A percentile compares a stretch with the other conserved stretches of the same genome.
Conservation (phyloP, 2,888 invertebrate species). For the Chymomyza amoena region DNA sequence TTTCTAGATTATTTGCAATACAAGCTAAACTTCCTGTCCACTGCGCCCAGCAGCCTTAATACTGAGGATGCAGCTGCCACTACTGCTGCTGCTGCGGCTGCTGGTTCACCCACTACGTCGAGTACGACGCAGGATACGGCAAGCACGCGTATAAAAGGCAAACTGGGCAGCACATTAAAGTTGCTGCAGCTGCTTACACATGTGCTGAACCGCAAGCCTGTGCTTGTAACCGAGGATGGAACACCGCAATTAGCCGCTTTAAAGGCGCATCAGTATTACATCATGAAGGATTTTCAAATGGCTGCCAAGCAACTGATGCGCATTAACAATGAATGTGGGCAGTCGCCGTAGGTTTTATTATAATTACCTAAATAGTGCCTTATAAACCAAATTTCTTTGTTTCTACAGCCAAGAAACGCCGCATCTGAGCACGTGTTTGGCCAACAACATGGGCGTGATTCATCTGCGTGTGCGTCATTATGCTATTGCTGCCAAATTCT, state of each 20-base stretch:
- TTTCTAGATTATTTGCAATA: conserved; percentile 75
- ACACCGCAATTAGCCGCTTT: conserved; percentile 75
- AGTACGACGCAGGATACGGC: conserved; percentile 28
- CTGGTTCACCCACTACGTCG: conserved; percentile 32
- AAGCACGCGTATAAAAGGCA: conserved; percentile 50
- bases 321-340: conserved; percentile 63
- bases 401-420: conserved; percentile 63
- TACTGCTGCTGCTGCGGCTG: background rate
- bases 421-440: conserved; percentile 76
- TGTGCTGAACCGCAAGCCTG: conserved; percentile 73
- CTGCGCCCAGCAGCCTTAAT: conserved; percentile 52
- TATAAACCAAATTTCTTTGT: background rate
- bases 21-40: conserved; percentile 62
- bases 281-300: conserved; percentile 79
- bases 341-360: conserved; percentile 58
- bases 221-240: conserved; percentile 75
- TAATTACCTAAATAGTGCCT: too few relatives aligned
- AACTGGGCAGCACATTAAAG: conserved; percentile 66
- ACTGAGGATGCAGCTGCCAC: conserved; percentile 15
- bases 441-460: conserved; percentile 79
- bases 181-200: conserved; percentile 72
- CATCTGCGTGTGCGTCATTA: conserved; percentile 78
- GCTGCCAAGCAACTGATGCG: conserved; percentile 78
- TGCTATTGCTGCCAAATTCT: conserved; percentile 78
- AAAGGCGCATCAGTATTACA: conserved; percentile 78